Evolutionary conservation across 2,797 vertebrate species (phyloP).

Genomic region (Phalanger gymnotis): DNA sequence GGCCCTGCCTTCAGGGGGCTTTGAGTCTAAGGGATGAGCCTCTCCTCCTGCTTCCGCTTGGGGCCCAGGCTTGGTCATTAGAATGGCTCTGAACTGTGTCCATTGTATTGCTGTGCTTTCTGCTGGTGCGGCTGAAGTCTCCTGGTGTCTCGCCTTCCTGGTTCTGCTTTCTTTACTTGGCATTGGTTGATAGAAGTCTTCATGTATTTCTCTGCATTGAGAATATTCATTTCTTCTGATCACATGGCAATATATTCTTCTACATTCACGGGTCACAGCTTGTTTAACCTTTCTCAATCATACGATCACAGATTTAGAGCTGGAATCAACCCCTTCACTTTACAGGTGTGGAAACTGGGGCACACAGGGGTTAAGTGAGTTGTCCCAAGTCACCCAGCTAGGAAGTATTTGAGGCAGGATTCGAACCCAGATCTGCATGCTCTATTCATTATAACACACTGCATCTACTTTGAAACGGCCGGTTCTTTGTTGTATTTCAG

Average conservation of each 20-base stretch:
- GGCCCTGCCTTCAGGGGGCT: not conserved
- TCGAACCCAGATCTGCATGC: not conserved
- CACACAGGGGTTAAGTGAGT: not conserved
- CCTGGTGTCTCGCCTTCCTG: not conserved
- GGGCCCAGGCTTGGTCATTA: too few species aligned
- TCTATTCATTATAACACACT: not conserved
- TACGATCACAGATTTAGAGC: not conserved
- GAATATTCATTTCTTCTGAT: not conserved
- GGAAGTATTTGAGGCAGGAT: not conserved
- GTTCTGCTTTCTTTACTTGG: not conserved
- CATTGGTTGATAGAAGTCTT: not conserved
- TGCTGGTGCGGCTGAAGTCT: not conserved
- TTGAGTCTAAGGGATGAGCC: not conserved
- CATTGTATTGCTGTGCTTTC: too few species aligned
- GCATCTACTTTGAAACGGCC: not conserved
- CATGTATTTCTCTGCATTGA: not conserved
- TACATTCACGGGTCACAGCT: not conserved
- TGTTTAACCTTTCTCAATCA: not conserved
- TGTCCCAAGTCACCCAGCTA: not conserved
- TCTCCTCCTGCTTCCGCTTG: too few species aligned
- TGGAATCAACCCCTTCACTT: not conserved
- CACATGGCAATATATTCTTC: not conserved
- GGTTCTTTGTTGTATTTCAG: not conserved
- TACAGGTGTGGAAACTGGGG: not conserved
- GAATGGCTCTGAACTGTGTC: too few species aligned